Percentiles rank a stretch among this genome's conserved stretches.
phyloP scores from a whole-genome alignment of 1,140 invertebrate genomes.

The Wasmannia auropunctata region DNA sequence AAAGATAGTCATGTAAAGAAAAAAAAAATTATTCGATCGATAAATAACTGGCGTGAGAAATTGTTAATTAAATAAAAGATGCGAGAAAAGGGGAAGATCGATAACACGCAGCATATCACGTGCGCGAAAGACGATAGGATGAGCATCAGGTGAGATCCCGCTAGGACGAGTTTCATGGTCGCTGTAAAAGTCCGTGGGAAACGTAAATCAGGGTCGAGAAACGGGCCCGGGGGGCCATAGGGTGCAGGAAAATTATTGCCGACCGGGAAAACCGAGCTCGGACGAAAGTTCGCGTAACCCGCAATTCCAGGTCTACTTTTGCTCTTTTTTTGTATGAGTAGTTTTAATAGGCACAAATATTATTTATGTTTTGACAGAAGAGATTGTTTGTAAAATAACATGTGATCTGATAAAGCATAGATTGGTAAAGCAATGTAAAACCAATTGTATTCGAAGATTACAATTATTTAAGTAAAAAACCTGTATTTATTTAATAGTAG shows the following conservation, averaged over 20 bases:
- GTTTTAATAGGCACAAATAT: background rate
- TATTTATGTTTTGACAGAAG: background rate
- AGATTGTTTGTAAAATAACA: background rate
- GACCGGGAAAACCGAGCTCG: background rate
- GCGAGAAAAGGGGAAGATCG: constrained; percentile 6
- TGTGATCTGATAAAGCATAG: no score
- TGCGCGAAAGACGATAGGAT: constrained; percentile 34
- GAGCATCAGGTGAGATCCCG: constrained; percentile 47
- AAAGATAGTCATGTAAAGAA: background rate
- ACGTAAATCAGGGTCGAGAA: constrained; percentile 50
- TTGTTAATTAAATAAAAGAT: constrained; percentile 49
- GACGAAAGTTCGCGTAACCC: constrained; percentile 34
- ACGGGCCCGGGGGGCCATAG: background rate
- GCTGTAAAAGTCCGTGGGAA: constrained; percentile 48
- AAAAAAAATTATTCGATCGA: background rate
- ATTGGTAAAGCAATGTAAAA: background rate
- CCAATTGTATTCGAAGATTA: background rate
- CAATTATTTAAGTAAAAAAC: background rate
- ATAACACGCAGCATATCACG: constrained; percentile 43
- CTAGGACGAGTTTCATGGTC: constrained; percentile 45
- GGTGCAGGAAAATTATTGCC: constrained; percentile 42
- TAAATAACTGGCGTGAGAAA: constrained; percentile 10
- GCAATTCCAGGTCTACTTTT: constrained; percentile 46
- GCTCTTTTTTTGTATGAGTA: constrained; percentile 24
- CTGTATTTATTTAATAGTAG: no score